A percentile compares a stretch with the other conserved stretches of the same genome.
Evolutionary conservation across 2,797 vertebrate genomes (phyloP).

Genomic region (Enteromius trimaculatus): DNA sequence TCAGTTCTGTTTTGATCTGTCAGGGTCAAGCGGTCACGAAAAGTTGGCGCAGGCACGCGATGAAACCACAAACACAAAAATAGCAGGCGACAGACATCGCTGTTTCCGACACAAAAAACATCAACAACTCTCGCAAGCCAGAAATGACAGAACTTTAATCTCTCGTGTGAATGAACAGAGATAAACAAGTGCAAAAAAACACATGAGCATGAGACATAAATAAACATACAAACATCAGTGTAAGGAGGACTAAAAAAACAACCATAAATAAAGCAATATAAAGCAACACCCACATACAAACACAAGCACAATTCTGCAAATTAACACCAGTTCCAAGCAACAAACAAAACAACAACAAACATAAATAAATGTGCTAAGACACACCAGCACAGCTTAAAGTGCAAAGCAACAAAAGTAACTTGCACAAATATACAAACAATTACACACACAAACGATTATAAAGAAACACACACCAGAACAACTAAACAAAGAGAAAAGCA

Average conservation of each 20-base stretch:
- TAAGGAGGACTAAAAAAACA: not conserved
- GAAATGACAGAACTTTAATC: not conserved
- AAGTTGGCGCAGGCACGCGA: slow-evolving; percentile 8
- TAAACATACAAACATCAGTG: not conserved
- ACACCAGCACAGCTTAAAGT: not conserved
- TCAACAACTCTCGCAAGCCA: not conserved
- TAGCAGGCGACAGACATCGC: not conserved
- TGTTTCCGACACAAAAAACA: not conserved
- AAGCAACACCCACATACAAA: not conserved
- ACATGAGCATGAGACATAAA: not conserved
- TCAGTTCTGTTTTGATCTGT: slow-evolving; percentile 10
- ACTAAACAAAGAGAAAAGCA: not conserved
- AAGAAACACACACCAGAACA: not conserved
- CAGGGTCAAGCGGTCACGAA: slow-evolving; percentile 27
- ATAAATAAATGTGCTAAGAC: not conserved
- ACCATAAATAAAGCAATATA: not conserved
- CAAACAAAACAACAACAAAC: slow-evolving; percentile 1
- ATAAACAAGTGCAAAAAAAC: not conserved
- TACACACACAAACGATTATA: not conserved
- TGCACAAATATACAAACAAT: too few species aligned
- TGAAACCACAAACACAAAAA: slow-evolving; percentile 28
- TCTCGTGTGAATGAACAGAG: not conserved
- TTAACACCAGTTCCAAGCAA: not conserved
- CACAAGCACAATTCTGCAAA: not conserved
- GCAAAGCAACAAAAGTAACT: not conserved